Base-by-base conservation (phyloP, 2,888 invertebrate species). In the Eupeodes latifasciatus region DNA sequence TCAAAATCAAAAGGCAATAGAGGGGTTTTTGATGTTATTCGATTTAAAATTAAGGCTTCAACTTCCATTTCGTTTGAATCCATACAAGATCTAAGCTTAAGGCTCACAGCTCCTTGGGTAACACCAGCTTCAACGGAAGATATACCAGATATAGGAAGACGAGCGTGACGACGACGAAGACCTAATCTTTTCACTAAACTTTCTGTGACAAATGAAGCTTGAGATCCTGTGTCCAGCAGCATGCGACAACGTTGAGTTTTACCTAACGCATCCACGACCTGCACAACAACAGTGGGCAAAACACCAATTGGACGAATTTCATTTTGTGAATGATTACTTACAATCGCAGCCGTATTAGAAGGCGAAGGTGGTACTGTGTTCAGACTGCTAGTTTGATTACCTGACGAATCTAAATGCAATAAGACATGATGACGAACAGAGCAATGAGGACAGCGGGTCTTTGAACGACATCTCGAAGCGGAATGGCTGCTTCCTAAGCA, bases 401-500 rank as follows among this genome's bases (percentile, higher is more conserved):
- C 12, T 6, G 64, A 16, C n/a, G 40, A 27, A 76, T 76, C 44
- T 44, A n/a, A 27, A 36, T 77, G 59, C 12, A 78, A 53, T 9
- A 53, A 14, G 16, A n/a, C n/a, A 34, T 76, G 53, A 64, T 64
- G 64, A 14, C 64, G 76, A 14, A 76, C 5, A 40, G 40, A 66
- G n/a, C 55, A 77, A 49, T 67, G 67, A 77, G 67, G 36, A 49
- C 77, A 77, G 5, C 69, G 51, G 19, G 14, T 61, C 44, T 51
- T 78, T 5, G 51, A 78, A 51, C 67, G 78, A 19, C 78, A 78
- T 51, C 61, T 16, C 16, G 78, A 78, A n/a, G 59, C 11, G 3
- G 69, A 77, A 34, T 77, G 77, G 40, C 67, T 77, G 34, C 47
- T 55, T 51, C 66, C 76, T 55, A 44, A 55, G 44, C 66, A 76